Conservation (phyloP, 2,797 vertebrate species). For the Acanthiza pusilla region DNA sequence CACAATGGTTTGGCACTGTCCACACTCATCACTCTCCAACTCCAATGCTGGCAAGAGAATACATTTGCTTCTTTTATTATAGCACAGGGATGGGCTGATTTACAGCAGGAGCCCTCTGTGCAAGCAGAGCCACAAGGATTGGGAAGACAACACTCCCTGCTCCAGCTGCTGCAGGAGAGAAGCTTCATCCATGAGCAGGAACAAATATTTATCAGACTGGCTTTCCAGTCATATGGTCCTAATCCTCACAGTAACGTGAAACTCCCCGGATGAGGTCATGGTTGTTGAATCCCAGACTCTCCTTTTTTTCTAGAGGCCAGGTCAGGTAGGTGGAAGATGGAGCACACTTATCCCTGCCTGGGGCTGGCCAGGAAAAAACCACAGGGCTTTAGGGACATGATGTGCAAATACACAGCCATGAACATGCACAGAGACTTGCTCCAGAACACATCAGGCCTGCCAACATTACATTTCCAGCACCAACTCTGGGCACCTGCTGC, state of each 20-base stretch:
- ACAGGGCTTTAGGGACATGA: not conserved
- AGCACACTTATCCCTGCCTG: not conserved
- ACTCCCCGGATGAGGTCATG: conserved; percentile 57
- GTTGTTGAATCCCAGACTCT: not conserved
- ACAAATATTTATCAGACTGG: conserved; percentile 26
- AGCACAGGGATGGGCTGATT: not conserved
- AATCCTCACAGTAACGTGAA: conserved; percentile 1
- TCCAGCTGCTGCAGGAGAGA: not conserved
- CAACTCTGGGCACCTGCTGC: not conserved
- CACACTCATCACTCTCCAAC: not conserved
- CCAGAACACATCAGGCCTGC: not conserved
- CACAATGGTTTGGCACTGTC: conserved; percentile 23
- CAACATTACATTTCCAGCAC: not conserved
- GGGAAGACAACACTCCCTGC: not conserved
- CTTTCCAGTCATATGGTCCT: conserved; percentile 59
- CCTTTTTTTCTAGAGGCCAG: not conserved
- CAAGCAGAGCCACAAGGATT: not conserved
- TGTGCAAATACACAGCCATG: not conserved
- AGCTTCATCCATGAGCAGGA: not conserved
- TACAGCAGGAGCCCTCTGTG: not conserved
- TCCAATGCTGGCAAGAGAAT: not conserved
- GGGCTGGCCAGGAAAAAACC: not conserved
- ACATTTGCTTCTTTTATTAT: not conserved
- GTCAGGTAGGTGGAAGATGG: not conserved
- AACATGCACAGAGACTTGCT: fast-evolving